Evolutionary conservation across 2,888 invertebrate genomes (phyloP).

Genomic region (Mythimna vitellina): DNA sequence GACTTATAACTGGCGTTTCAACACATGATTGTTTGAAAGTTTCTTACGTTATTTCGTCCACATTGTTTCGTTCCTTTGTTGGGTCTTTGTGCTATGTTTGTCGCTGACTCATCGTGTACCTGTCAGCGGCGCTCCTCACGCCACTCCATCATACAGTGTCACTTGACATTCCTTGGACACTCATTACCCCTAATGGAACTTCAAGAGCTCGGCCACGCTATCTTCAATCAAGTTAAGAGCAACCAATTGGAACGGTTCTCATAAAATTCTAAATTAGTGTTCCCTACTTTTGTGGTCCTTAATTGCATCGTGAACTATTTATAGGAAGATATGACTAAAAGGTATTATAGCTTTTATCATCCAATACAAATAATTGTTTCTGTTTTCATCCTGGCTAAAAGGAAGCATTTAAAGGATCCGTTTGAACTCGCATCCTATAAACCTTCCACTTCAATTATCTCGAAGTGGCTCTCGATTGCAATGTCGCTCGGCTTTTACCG

Average conservation of each 20-base stretch:
- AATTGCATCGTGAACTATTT: conserved; percentile 63
- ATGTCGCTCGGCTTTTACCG: conserved; percentile 76
- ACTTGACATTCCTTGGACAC: conserved; percentile 80
- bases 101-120: conserved; percentile 85
- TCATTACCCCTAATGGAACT: conserved; percentile 86
- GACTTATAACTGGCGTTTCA: conserved; percentile 46
- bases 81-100: conserved; percentile 71
- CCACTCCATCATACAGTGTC: conserved; percentile 84
- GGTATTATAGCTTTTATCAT: conserved; percentile 72
- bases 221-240: conserved; percentile 77
- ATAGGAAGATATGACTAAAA: conserved; percentile 70
- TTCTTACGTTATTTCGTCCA: conserved; percentile 46
- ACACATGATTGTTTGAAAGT: conserved; percentile 37
- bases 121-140: conserved; percentile 83
- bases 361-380: conserved; percentile 58
- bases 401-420: conserved; percentile 67
- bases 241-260: conserved; percentile 69
- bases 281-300: conserved; percentile 59
- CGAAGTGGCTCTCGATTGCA: conserved; percentile 70
- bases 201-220: conserved; percentile 76
- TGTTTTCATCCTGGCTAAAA: conserved; percentile 66
- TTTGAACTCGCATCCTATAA: conserved; percentile 67
- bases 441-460: conserved; percentile 76
- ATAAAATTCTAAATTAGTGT: conserved; percentile 69
- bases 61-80: conserved; percentile 69